These are phyloP conservation scores for Micropoecilia bifurca DNA, from an alignment of 2,797 vertebrate genomes.

Conservation along the genomic window DNA sequence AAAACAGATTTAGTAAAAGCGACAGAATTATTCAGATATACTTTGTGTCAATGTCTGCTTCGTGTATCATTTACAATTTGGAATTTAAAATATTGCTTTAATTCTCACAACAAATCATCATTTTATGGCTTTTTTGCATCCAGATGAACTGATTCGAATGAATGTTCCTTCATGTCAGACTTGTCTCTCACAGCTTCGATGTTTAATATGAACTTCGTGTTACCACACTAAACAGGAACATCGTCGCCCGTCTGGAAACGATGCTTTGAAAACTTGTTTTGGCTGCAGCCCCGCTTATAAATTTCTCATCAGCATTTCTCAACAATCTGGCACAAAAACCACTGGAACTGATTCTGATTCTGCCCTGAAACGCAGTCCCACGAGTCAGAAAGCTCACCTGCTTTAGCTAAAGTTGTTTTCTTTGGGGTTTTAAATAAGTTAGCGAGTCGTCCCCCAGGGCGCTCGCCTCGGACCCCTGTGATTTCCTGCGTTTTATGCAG, in stretches of 20 bases:
- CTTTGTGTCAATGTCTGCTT: background rate
- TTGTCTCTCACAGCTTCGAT: slow-evolving; percentile 19
- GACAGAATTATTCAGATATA: background rate
- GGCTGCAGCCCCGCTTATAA: slow-evolving; percentile 48
- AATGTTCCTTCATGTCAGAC: slow-evolving; percentile 9
- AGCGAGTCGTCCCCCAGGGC: background rate
- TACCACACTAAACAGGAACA: slow-evolving; percentile 34
- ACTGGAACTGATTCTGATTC: slow-evolving; percentile 26
- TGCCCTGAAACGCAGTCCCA: slow-evolving; percentile 13
- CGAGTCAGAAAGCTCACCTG: slow-evolving; percentile 23
- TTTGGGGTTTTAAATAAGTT: background rate
- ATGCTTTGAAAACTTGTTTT: slow-evolving; percentile 56
- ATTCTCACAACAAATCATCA: background rate
- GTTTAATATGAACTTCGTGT: slow-evolving; percentile 48
- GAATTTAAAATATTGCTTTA: background rate
- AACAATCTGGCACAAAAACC: slow-evolving; percentile 54
- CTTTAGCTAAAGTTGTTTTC: slow-evolving; percentile 12
- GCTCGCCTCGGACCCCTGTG: background rate
- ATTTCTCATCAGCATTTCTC: slow-evolving; percentile 32
- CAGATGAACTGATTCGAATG: background rate
- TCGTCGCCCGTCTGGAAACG: slow-evolving; percentile 44
- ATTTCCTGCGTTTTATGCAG: slow-evolving; percentile 1
- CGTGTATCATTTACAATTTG: background rate
- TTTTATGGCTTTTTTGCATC: background rate
- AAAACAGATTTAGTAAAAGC: background rate